These are phyloP conservation scores for Halcyon badia DNA, from an alignment of 2,797 vertebrate genomes.

Conservation along the genomic window DNA sequence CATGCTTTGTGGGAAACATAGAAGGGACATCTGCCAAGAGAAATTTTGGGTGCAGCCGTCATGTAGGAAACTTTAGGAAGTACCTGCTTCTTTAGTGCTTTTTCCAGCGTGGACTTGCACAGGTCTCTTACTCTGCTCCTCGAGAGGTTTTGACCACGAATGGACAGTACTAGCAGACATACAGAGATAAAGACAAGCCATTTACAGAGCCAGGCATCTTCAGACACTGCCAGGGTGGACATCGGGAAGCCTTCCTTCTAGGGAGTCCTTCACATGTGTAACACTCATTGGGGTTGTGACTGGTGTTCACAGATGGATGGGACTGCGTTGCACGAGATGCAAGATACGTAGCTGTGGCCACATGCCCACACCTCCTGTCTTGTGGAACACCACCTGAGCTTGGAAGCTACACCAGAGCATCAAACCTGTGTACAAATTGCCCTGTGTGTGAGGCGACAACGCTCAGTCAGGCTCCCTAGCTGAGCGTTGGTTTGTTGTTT, in stretches of 20 bases:
- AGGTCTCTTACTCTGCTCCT: background rate
- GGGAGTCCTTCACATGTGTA: background rate
- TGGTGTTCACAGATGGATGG: background rate
- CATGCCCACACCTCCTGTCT: background rate
- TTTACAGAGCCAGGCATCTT: background rate
- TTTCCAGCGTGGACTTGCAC: background rate
- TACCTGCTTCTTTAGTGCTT: background rate
- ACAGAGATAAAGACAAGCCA: background rate
- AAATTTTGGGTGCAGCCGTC: background rate
- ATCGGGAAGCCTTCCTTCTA: background rate
- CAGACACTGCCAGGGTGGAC: background rate
- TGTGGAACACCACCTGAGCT: background rate
- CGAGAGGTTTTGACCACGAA: background rate
- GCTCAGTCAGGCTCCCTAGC: background rate
- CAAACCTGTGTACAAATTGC: background rate
- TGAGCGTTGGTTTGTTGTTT: background rate
- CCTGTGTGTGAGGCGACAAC: background rate
- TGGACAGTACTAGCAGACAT: background rate
- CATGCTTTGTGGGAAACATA: background rate
- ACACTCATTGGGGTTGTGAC: background rate
- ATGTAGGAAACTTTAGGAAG: background rate
- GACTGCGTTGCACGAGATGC: rapidly evolving
- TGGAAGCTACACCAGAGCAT: background rate
- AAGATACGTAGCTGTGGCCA: rapidly evolving
- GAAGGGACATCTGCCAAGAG: background rate